Evolutionary conservation across 2,797 vertebrate genomes (phyloP).

Genomic region (Dryobates pubescens): DNA sequence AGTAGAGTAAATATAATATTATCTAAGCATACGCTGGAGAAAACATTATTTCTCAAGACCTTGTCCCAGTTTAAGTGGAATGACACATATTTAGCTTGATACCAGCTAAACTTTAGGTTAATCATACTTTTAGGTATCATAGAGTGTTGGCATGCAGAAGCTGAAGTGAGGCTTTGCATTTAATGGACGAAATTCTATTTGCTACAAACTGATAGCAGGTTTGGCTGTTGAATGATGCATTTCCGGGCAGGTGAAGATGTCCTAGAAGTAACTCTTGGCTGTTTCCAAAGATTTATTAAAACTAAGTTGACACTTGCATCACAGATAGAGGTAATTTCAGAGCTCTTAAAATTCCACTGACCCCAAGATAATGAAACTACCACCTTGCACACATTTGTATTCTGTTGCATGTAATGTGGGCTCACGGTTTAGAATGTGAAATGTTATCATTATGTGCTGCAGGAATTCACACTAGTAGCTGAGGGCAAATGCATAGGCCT

Average conservation of each 20-base stretch:
- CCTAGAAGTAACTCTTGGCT: constrained; percentile 77
- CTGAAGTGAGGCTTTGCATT: constrained; percentile 61
- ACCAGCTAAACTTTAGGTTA: constrained; percentile 69
- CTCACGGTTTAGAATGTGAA: constrained; percentile 77
- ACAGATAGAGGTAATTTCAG: constrained; percentile 79
- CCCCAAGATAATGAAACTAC: constrained; percentile 82
- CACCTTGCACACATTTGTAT: constrained; percentile 77
- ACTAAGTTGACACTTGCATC: constrained; percentile 79
- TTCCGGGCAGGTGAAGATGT: constrained; percentile 76
- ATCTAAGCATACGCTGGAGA: neutral
- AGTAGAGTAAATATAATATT: constrained; percentile 5
- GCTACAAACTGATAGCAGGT: constrained; percentile 68
- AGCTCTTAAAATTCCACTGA: constrained; percentile 81
- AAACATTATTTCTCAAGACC: constrained; percentile 37
- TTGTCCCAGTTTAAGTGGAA: constrained; percentile 60
- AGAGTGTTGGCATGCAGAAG: constrained; percentile 51
- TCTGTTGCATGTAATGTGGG: constrained; percentile 44
- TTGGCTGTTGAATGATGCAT: constrained; percentile 78
- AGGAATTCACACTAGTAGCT: constrained; percentile 73
- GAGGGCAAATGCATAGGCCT: constrained; percentile 67
- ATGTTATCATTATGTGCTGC: constrained; percentile 72
- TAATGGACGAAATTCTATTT: constrained; percentile 75
- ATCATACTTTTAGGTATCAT: constrained; percentile 73
- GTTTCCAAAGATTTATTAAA: constrained; percentile 81
- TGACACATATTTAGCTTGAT: constrained; percentile 46